phyloP scores from a whole-genome alignment of 2,113 vertebrate genomes.

The Andinoacara biseriatus region DNA sequence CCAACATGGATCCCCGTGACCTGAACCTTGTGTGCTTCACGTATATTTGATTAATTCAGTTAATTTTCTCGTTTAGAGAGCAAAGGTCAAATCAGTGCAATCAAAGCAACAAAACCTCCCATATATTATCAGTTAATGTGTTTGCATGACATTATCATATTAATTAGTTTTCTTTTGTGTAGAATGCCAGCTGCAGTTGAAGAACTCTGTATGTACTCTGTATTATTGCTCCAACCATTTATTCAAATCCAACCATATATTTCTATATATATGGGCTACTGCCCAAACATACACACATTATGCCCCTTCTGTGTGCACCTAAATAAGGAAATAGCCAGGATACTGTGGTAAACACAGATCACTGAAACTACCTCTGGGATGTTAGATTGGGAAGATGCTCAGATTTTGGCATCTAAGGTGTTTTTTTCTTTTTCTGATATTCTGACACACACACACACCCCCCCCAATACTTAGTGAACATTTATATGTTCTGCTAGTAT shows the following conservation, averaged over 20 bases:
- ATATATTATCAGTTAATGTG: slow-evolving; percentile 56
- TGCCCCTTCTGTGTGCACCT: slow-evolving; percentile 58
- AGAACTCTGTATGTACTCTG: slow-evolving; percentile 17
- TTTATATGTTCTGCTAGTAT: not conserved
- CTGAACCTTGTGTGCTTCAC: slow-evolving; percentile 17
- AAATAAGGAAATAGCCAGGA: slow-evolving; percentile 40
- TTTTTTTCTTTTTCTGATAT: slow-evolving; percentile 3
- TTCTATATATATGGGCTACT: slow-evolving; percentile 42
- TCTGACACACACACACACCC: too few species aligned
- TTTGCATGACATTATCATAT: slow-evolving; percentile 64
- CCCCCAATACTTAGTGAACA: slow-evolving; percentile 28
- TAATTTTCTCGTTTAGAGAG: slow-evolving; percentile 54
- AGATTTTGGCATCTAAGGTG: slow-evolving; percentile 35
- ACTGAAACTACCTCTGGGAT: slow-evolving; percentile 41
- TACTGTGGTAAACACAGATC: slow-evolving; percentile 60
- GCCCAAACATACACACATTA: slow-evolving; percentile 66
- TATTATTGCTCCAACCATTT: slow-evolving; percentile 31
- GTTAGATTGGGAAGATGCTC: slow-evolving; percentile 49
- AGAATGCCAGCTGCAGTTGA: slow-evolving; percentile 46
- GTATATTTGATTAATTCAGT: slow-evolving; percentile 52
- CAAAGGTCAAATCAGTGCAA: slow-evolving; percentile 66
- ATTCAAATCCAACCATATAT: slow-evolving; percentile 55
- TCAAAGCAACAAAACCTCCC: slow-evolving; percentile 54
- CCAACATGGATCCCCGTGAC: not conserved
- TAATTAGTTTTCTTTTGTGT: slow-evolving; percentile 73